Conservation (phyloP, 2,888 invertebrate species). For the Patella ulyssiponensis region DNA sequence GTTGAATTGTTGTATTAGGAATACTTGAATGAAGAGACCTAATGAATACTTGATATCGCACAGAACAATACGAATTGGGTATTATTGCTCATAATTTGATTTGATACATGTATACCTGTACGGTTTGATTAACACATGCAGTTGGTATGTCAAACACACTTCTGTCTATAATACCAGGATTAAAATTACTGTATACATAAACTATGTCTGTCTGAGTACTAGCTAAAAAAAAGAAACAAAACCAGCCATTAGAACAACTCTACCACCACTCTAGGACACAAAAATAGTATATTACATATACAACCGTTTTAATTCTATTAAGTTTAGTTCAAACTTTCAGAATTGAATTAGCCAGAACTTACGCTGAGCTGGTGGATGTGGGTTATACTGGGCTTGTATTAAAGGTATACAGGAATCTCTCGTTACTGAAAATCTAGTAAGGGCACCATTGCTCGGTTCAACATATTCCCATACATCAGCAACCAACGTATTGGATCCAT, state of each 20-base stretch:
- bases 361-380: background rate
- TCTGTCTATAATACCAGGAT: background rate
- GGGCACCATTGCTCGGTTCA: background rate
- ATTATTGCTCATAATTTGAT: too few relatives aligned
- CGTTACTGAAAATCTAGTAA: constrained; percentile 17
- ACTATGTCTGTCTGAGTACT: background rate
- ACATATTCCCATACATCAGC: constrained; percentile 20
- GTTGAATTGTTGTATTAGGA: too few relatives aligned
- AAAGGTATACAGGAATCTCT: background rate
- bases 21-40: too few relatives aligned
- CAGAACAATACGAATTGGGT: too few relatives aligned
- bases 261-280: too few relatives aligned
- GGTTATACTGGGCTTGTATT: background rate
- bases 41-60: too few relatives aligned
- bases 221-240: too few relatives aligned
- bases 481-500: constrained; percentile 14
- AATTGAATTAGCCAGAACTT: too few relatives aligned
- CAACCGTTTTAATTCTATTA: too few relatives aligned
- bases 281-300: too few relatives aligned
- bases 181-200: background rate
- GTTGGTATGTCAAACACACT: background rate
- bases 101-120: background rate
- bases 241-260: too few relatives aligned
- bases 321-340: too few relatives aligned
- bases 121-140: background rate